Percentiles rank a stretch among this genome's conserved stretches.
Evolutionary conservation across 2,888 invertebrate species (phyloP).

Genomic region (Tubulanus polymorphus): DNA sequence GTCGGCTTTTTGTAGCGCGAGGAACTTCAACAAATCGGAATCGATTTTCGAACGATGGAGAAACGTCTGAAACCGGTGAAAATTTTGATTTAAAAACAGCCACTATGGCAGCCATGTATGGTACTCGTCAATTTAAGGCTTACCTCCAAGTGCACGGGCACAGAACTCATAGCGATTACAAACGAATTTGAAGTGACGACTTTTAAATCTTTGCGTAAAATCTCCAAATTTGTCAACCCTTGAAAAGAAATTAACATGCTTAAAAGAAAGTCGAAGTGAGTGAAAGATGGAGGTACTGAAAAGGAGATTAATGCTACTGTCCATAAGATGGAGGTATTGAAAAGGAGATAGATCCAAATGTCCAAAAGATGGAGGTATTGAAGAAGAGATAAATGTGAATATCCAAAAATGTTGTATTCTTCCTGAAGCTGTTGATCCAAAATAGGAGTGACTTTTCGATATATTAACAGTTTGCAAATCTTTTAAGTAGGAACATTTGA

Average conservation of each 20-base stretch:
- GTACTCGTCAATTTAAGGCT: constrained; percentile 14
- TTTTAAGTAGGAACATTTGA: too few relatives aligned
- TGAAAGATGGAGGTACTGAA: too few relatives aligned
- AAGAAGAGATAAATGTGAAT: too few relatives aligned
- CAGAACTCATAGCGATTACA: constrained; percentile 60
- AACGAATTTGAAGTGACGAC: constrained; percentile 56
- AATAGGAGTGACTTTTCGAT: too few relatives aligned
- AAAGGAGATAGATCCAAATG: background rate
- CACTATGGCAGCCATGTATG: background rate
- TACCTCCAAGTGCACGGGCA: constrained; percentile 67
- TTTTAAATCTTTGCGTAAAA: constrained; percentile 75
- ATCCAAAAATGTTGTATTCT: too few relatives aligned
- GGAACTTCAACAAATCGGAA: constrained; percentile 24
- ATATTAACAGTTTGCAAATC: too few relatives aligned
- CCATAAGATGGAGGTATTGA: too few relatives aligned
- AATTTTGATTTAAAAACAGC: background rate
- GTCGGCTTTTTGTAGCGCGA: constrained; percentile 19
- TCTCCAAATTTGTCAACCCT: constrained; percentile 62
- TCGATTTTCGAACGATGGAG: constrained; percentile 21
- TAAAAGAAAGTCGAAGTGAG: too few relatives aligned
- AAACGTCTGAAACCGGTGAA: constrained; percentile 24
- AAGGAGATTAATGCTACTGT: too few relatives aligned
- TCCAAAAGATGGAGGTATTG: too few relatives aligned
- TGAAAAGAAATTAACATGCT: constrained; percentile 19
- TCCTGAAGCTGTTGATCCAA: too few relatives aligned